Percentiles rank a stretch among this genome's conserved stretches.
Conservation (phyloP, 1,140 invertebrate species). For the Apis dorsata region DNA sequence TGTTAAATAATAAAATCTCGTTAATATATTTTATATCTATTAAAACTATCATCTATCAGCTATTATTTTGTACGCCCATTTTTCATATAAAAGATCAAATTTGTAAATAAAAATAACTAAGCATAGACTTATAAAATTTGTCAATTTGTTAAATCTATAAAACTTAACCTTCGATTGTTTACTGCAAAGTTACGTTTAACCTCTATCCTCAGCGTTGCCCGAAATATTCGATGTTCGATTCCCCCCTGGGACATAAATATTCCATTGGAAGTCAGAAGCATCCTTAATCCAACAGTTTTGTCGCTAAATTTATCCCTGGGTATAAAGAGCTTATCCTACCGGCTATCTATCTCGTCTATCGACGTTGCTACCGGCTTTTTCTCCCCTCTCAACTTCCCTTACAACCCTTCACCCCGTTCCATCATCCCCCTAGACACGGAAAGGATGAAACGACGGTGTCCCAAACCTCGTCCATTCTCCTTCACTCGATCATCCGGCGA, state of each 20-base stretch:
- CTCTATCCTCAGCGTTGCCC: not conserved
- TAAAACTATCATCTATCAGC: too few relatives aligned
- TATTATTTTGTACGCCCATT: too few relatives aligned
- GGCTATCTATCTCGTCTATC: constrained; percentile 45
- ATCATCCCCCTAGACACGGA: constrained; percentile 12
- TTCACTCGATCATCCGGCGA: constrained; percentile 11
- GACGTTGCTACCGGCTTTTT: constrained; percentile 12
- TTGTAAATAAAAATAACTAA: too few relatives aligned
- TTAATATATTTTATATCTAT: too few relatives aligned
- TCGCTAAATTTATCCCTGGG: constrained; percentile 38
- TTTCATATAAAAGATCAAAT: too few relatives aligned
- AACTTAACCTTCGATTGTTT: not conserved
- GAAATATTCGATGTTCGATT: not conserved
- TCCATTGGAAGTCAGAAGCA: constrained; percentile 30
- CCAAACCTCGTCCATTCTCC: constrained; percentile 21
- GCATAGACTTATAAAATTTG: too few relatives aligned
- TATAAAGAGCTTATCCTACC: constrained; percentile 42
- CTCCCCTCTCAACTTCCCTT: too few relatives aligned
- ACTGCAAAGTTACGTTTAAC: not conserved
- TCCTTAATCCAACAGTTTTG: constrained; percentile 46
- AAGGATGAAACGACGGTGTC: constrained; percentile 16
- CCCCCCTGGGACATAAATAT: constrained; percentile 13
- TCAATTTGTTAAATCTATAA: too few relatives aligned
- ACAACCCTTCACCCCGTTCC: not conserved
- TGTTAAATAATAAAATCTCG: too few relatives aligned